These are phyloP conservation scores for Campylorhamphus procurvoides DNA, from an alignment of 2,113 vertebrate species.

Conservation along the genomic window DNA sequence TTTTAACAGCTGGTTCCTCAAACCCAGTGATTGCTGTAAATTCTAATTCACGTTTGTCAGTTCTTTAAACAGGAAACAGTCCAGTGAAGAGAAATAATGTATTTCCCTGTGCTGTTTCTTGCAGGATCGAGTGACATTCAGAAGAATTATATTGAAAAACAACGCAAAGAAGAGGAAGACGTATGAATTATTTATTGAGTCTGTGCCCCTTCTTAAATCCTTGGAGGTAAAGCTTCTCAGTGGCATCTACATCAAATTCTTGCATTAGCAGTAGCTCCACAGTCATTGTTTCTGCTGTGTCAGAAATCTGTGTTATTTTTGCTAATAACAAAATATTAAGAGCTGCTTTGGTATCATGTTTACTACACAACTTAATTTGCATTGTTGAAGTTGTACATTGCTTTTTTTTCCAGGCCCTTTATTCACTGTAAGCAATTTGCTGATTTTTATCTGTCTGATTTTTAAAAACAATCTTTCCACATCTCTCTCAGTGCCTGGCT, in stretches of 20 bases:
- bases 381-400: neutral
- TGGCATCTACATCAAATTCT: neutral
- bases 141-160: constrained; percentile 96
- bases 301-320: neutral
- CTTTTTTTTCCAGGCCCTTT: neutral
- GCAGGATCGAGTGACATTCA: constrained; percentile 96
- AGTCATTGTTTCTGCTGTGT: neutral
- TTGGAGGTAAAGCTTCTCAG: constrained; percentile 88
- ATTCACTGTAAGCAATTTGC: neutral
- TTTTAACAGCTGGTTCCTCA: neutral
- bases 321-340: neutral
- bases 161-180: constrained; percentile 96
- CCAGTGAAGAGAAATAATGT: constrained; percentile 2
- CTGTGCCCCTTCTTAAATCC: constrained; percentile 94
- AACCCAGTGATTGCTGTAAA: neutral
- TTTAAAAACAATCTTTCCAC: neutral
- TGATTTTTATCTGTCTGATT: neutral
- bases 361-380: neutral
- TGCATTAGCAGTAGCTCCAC: neutral
- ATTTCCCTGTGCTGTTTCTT: constrained; percentile 55
- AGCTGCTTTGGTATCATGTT: neutral
- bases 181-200: constrained; percentile 94
- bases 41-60: neutral
- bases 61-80: neutral
- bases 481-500: neutral